Evolutionary conservation across 2,113 vertebrate species (phyloP).

Genomic region (Arothron firmamentum): DNA sequence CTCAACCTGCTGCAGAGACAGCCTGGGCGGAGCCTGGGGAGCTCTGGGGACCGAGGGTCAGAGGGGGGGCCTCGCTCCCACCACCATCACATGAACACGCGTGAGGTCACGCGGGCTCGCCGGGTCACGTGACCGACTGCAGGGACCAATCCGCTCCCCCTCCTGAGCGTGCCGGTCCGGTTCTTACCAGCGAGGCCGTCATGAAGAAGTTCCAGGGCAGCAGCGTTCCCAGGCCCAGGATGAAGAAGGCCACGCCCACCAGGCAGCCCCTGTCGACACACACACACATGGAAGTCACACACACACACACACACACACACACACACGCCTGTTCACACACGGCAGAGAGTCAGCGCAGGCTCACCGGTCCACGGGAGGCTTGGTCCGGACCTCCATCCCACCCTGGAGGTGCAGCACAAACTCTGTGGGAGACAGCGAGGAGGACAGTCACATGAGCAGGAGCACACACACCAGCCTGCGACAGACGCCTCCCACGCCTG

Average conservation of each 20-base stretch:
- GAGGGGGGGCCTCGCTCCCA: too few relatives aligned
- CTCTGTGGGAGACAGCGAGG: slow-evolving; percentile 11
- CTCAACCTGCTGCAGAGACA: too few relatives aligned
- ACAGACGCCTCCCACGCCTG: too few relatives aligned
- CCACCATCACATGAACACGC: neutral
- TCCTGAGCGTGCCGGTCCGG: neutral
- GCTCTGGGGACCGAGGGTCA: too few relatives aligned
- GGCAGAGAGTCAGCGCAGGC: neutral
- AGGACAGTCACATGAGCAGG: neutral
- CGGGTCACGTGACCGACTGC: neutral
- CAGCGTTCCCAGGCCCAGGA: slow-evolving; percentile 85
- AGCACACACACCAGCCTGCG: too few relatives aligned
- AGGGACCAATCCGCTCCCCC: too few relatives aligned
- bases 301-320: neutral
- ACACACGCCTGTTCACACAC: too few relatives aligned
- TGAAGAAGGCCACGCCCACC: slow-evolving; percentile 82
- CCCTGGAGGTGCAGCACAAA: slow-evolving; percentile 21
- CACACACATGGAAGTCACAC: neutral
- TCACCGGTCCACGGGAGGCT: slow-evolving; percentile 56
- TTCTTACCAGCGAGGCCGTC: slow-evolving; percentile 82
- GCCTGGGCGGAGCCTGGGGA: too few relatives aligned
- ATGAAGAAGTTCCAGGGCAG: slow-evolving; percentile 94
- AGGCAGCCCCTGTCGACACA: slow-evolving; percentile 67
- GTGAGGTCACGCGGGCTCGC: neutral
- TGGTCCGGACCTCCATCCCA: slow-evolving; percentile 47